Base-by-base conservation (phyloP, 1,140 invertebrate species). In the Leptinotarsa lineolata region DNA sequence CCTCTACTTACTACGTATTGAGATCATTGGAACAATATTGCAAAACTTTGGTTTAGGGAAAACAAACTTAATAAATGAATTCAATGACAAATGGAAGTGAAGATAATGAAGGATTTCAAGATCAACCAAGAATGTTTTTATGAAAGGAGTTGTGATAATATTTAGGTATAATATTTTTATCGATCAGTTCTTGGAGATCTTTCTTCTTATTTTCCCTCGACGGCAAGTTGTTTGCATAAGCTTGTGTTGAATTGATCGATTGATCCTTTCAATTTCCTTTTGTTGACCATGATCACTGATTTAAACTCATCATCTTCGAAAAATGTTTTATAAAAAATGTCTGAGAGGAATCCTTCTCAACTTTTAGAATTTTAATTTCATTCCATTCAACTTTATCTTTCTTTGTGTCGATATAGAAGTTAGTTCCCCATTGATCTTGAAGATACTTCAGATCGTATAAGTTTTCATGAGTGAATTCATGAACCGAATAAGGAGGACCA, bases 401-500 rank as follows among this genome's bases (percentile, higher is more conserved):
- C 21, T 73, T 24, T 18, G 24, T 45, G 16, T 73, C 39, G 15
- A 68, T n/a, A 21, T 13, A 60, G 45, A 68, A 54, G 22, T 24
- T 70, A 24, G 11, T 68, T 16, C 46, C 39, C 59, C 22, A 66
- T 30, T 66, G 13, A 8, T 39, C 64, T 66, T 66, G 64, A 24
- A 71, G 39, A 11, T 11, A 16, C 24, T 59, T 71, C 22, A 63
- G 24, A 24, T 71, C 22, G 12, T n/a, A 63, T 39, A 71, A 71
- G 18, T 63, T 21, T 59, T 71, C 54, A 21, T 63, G 39, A 15
- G 69, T 39, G 16, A 63, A 18, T 63, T 71, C 69, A 63, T 71
- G 59, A 30, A 71, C 48, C 20, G 15, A 12, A 68, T 77, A 82
- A 45, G 75, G 73, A 70, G 80, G 76, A 3, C 81, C 77, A 66